Evolutionary conservation across 1,140 invertebrate species (phyloP), one percentile per base, ranked within the genome.

Genomic region (Nephotettix cincticeps): DNA sequence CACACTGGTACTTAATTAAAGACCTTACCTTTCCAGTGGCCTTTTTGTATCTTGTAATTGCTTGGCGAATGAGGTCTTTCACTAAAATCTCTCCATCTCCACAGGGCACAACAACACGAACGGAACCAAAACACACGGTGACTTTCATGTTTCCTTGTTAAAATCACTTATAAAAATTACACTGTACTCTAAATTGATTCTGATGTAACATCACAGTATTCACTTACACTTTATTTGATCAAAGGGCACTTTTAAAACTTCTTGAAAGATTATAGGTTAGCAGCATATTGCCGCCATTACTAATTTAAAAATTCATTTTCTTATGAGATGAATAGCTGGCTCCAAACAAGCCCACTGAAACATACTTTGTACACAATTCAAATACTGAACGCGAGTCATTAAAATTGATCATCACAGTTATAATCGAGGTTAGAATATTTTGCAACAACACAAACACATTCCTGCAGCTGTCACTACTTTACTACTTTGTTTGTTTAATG

Each of bases 61-160:
- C 95, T 82, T 97, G 93, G 77, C 93, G 88, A 79, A 97, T 95
- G 63, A 99, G 87, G 81, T 98, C 95, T 77, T 89, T 87, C 58
- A 99, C 95, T 69, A 95, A 86, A 67, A 98, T 87, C 77, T 95
- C 91, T 70, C 95, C 95, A 80, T 92, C 90, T 72, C 96, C 95
- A 81, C 96, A 98, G 45, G 97, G 97, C 73, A 99, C 97, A 76
- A 98, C 91, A 76, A 99, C 96, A 77, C 95, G 86, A 58, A 97
- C 89, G 79, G 90, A 88, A 71, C 95, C 96, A 84, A 99, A 99
- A 83, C 95, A 96, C 78, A 99, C 96, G 71, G 96, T 98, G 81
- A 99, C 97, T 88, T 99, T 99, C 96, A 99, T 98, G 6, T 65
- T 65, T 43, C 9, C 9, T 43, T 43, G n/a, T n/a, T 9, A 11